Conservation (phyloP, 2,797 vertebrate species). For the Sebastes flavidus region DNA sequence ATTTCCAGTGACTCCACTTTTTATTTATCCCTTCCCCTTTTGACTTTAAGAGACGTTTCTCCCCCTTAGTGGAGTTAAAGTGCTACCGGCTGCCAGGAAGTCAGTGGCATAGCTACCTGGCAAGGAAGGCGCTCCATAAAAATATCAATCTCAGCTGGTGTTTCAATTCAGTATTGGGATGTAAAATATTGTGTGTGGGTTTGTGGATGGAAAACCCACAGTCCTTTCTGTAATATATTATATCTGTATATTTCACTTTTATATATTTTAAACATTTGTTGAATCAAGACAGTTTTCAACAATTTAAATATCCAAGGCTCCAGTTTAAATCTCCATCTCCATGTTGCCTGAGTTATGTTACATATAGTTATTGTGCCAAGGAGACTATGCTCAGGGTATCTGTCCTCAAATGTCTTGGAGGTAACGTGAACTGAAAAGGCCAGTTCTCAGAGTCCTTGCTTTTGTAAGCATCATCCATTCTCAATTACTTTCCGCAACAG, state of each 20-base stretch:
- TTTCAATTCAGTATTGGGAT: background rate
- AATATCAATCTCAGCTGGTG: conserved; percentile 6
- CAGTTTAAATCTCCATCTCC: background rate
- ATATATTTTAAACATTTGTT: background rate
- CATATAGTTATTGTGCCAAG: background rate
- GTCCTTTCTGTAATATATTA: background rate
- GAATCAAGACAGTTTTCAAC: background rate
- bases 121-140: conserved; percentile 11
- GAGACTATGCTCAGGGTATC: background rate
- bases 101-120: conserved; percentile 1
- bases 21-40: background rate
- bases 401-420: background rate
- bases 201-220: background rate
- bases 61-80: conserved; percentile 5
- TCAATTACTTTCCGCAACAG: conserved; percentile 71
- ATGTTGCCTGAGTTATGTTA: background rate
- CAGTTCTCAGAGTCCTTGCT: conserved; percentile 37
- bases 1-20: background rate
- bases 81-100: conserved; percentile 38
- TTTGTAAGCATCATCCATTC: conserved; percentile 62
- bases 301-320: background rate
- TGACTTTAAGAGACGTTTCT: conserved; percentile 24
- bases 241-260: background rate
- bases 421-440: conserved; percentile 16
- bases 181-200: background rate